Base-by-base conservation (phyloP, 2,797 vertebrate species). In the Sebastes goodei region DNA sequence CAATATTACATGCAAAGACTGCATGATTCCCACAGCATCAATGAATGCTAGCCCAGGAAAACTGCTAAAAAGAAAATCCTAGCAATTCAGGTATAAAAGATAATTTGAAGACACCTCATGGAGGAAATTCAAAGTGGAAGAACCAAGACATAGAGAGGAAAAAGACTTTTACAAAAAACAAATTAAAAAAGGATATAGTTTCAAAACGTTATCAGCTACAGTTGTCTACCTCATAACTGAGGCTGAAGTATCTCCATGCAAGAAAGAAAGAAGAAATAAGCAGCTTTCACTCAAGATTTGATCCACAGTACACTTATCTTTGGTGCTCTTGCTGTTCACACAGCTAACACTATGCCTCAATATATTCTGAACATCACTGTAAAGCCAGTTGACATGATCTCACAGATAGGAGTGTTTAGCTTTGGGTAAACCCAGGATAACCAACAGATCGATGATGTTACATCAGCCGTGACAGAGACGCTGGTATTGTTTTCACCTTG, bases 21-120 rank as follows among this genome's bases (percentile, higher is more conserved):
- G 75, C 25, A 33, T 12, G 42, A 55, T 53, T 17, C 62, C 25
- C 30, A 10, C 35, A 70, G 56, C 76, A 74, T 86, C 52, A 83
- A 30, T 42, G 69, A 73, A 81, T 65, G 42, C 32, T 49, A 74
- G 73, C 71, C 49, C 21, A 38, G 32, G 7, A 53, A 71, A 83
- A 74, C 25, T 10, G 49, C 46, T 64, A 8, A 38, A 76, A 80
- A 79, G 5, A 15, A 61, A 33, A 49, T 68, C 30, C 11, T 17
- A 11, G 12, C 12, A 59, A 23, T 78, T 57, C 11, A 68, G 60
- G 21, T 56, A 46, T 56, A 63, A 62, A 7, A 33, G 33, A 42
- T 32, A 30, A 21, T 32, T 30, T 29, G 10, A 72, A 9, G 20
- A 52, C 21, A 55, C 25, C 14, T 65, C 27, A 25, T 42, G 30